These are phyloP conservation scores for Zelostemma sp. DNA, from an alignment of 1,140 invertebrate species.

Conservation along the genomic window DNA sequence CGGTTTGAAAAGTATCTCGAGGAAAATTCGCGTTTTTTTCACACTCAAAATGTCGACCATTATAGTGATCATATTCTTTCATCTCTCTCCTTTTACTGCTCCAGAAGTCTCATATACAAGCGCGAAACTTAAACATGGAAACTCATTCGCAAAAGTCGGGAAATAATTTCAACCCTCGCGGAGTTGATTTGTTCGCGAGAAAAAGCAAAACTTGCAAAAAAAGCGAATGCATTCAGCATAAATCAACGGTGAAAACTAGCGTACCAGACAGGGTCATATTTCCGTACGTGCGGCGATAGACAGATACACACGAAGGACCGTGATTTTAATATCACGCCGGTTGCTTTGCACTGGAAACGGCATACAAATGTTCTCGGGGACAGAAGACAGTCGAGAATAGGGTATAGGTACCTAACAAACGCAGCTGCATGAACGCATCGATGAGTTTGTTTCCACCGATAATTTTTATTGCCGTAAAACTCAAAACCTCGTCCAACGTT, in stretches of 20 bases:
- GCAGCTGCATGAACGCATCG: constrained; percentile 8
- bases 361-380: constrained; percentile 24
- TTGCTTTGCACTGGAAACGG: constrained; percentile 18
- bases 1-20: constrained; percentile 9
- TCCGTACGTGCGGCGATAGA: constrained; percentile 14
- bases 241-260: constrained; percentile 24
- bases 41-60: neutral
- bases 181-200: constrained; percentile 3
- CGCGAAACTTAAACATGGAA: neutral
- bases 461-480: constrained; percentile 2
- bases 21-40: constrained; percentile 15
- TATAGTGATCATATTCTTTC: neutral
- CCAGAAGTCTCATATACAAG: neutral
- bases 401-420: neutral
- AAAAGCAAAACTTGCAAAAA: constrained; percentile 10
- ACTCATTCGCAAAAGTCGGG: neutral
- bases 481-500: no score
- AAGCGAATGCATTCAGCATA: constrained; percentile 14
- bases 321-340: constrained; percentile 35
- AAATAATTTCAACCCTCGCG: constrained; percentile 17
- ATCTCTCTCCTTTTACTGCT: neutral
- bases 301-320: constrained; percentile 10
- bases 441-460: constrained; percentile 31
- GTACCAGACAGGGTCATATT: constrained; percentile 10
- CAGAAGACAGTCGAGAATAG: constrained; percentile 16